These are phyloP conservation scores for Porites australiensis DNA, from an alignment of 64 coral and sea anemone genomes.

Conservation along the genomic window DNA sequence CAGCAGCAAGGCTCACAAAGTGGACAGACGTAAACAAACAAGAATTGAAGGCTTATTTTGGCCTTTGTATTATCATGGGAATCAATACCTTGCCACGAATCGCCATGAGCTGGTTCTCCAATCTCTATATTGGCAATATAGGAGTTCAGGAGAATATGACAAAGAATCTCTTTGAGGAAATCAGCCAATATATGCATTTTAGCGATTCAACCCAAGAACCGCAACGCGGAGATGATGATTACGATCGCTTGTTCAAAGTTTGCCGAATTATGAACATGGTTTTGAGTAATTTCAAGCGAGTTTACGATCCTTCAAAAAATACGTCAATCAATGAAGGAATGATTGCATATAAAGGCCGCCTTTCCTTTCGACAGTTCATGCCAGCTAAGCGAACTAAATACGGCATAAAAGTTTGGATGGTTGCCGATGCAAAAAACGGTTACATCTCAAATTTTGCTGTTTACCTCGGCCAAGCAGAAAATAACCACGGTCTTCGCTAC, in stretches of 20 bases:
- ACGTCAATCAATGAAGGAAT: neutral
- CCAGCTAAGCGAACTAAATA: slow-evolving; percentile 59
- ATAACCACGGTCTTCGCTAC: neutral
- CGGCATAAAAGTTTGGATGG: slow-evolving; percentile 58
- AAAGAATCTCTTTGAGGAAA: neutral
- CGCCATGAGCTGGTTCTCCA: neutral
- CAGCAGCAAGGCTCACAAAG: too few species aligned
- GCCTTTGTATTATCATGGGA: neutral
- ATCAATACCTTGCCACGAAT: neutral
- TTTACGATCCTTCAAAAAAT: neutral
- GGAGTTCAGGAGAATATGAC: neutral
- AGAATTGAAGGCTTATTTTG: neutral
- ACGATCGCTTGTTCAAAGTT: neutral
- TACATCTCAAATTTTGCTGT: neutral
- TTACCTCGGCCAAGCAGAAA: neutral
- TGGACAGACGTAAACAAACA: too few species aligned
- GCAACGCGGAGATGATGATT: neutral
- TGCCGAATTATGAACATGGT: neutral
- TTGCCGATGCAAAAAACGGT: neutral
- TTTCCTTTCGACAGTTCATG: slow-evolving; percentile 51
- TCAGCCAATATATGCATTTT: neutral
- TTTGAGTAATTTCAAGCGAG: neutral
- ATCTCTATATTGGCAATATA: neutral
- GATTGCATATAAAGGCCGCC: neutral
- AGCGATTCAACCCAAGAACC: neutral